Conservation (phyloP, 2,113 vertebrate species). For the Rostratula benghalensis region DNA sequence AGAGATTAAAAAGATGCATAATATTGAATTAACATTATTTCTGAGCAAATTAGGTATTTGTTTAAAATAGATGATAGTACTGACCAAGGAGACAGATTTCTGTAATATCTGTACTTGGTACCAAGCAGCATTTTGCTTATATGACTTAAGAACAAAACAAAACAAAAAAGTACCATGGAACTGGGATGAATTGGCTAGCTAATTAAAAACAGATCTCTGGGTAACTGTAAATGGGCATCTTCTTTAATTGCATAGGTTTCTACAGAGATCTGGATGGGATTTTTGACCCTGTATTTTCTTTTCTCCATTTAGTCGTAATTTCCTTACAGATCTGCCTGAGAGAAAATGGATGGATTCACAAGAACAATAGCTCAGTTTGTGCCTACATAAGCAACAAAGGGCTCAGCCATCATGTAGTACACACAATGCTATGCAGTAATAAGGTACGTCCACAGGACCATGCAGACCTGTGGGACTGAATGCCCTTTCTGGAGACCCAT, state of each 20-base stretch:
- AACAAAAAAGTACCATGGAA: not conserved
- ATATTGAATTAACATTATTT: not conserved
- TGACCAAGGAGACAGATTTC: not conserved
- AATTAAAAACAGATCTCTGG: not conserved
- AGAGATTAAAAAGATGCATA: not conserved
- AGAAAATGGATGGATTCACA: not conserved
- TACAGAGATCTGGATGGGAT: not conserved
- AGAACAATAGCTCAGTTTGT: slow-evolving; percentile 1
- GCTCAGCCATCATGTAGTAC: not conserved
- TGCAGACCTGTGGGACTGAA: not conserved
- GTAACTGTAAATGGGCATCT: not conserved
- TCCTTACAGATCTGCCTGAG: not conserved
- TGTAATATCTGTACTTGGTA: not conserved
- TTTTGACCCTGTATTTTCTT: not conserved
- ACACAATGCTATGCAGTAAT: not conserved
- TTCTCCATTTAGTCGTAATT: not conserved
- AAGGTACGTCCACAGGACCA: not conserved
- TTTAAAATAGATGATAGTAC: not conserved
- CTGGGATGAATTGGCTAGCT: not conserved
- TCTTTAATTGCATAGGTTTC: not conserved
- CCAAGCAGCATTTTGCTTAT: not conserved
- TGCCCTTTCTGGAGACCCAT: not conserved
- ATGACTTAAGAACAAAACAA: not conserved
- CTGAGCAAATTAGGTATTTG: not conserved
- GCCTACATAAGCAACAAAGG: not conserved